Evolutionary conservation across 1,140 invertebrate species (phyloP).

Genomic region (Orchestia grillus): DNA sequence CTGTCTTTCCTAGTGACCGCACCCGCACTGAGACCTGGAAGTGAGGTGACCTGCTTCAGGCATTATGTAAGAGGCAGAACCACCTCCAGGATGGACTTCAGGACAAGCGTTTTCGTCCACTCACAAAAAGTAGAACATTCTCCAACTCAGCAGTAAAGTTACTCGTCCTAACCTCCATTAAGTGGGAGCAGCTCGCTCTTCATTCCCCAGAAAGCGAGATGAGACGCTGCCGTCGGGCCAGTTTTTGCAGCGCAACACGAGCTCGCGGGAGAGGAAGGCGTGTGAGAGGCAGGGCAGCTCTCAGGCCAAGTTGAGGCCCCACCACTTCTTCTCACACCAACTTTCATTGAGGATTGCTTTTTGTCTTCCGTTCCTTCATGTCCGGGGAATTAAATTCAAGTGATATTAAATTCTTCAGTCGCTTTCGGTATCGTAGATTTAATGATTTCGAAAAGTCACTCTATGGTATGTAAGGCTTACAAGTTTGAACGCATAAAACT

Average conservation of each 20-base stretch:
- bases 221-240: not conserved
- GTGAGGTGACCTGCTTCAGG: not conserved
- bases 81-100: not conserved
- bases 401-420: too few species aligned
- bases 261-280: not conserved
- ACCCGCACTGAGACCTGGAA: not conserved
- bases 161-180: not conserved
- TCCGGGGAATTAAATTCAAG: not conserved
- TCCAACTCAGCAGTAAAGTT: constrained; percentile 21
- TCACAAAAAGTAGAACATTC: not conserved
- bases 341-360: not conserved
- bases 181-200: not conserved
- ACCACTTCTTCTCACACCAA: not conserved
- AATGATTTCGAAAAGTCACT: too few species aligned
- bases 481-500: too few species aligned
- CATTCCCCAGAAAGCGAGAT: not conserved
- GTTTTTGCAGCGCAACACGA: not conserved
- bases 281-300: not conserved
- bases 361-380: not conserved
- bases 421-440: too few species aligned
- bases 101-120: not conserved
- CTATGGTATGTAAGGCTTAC: too few species aligned
- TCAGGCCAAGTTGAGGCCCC: not conserved
- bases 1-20: not conserved
- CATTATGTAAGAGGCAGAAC: not conserved